Evolutionary conservation across 2,797 vertebrate species (phyloP).

Genomic region (Acanthis flammea): DNA sequence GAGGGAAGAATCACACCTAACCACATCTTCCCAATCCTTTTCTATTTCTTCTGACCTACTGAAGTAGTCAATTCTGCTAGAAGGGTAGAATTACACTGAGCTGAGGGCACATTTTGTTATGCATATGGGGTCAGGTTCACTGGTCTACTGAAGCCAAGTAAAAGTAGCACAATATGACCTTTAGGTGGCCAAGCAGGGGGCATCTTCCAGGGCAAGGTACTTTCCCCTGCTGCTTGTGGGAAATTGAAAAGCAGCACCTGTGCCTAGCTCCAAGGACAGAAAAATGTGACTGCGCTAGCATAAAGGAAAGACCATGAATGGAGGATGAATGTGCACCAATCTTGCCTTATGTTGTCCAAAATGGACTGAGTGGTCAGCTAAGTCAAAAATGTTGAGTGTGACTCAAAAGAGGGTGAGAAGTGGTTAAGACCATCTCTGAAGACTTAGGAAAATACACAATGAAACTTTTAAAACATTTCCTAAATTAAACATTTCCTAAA

Average conservation of each 20-base stretch:
- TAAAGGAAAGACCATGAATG: background rate
- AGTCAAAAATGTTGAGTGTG: background rate
- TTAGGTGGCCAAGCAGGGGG: background rate
- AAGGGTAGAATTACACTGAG: background rate
- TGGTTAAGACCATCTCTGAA: background rate
- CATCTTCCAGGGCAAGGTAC: background rate
- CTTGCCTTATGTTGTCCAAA: background rate
- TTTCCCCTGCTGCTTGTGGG: background rate
- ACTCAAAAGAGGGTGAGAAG: background rate
- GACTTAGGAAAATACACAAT: background rate
- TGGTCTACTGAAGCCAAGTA: background rate
- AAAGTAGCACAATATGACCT: background rate
- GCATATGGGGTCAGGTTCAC: background rate
- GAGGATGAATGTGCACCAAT: background rate
- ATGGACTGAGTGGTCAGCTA: background rate
- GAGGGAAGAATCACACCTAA: background rate
- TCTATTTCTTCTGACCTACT: background rate
- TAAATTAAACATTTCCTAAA: too few species aligned
- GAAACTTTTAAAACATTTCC: background rate
- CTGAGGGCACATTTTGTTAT: background rate
- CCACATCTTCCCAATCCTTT: background rate
- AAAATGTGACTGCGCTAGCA: background rate
- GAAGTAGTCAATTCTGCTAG: background rate
- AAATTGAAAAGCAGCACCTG: background rate
- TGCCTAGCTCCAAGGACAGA: background rate